Conservation (phyloP, 2,113 vertebrate genomes). For the Takifugu bimaculatus region DNA sequence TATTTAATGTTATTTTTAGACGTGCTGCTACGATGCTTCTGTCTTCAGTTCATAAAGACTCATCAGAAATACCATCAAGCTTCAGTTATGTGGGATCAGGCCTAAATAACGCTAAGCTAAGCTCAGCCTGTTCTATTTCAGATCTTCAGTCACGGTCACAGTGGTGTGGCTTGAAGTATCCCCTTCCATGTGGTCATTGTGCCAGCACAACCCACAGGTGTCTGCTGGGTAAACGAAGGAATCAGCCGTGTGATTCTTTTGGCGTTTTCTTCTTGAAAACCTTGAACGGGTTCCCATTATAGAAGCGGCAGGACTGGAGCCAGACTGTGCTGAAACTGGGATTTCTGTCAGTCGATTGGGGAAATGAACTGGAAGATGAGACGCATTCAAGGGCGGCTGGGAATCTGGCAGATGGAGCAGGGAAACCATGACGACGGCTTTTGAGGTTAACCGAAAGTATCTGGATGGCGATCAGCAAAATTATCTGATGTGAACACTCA, state of each 20-base stretch:
- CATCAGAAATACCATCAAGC: too few relatives aligned
- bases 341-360: not conserved
- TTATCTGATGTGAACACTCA: not conserved
- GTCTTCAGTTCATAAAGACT: too few relatives aligned
- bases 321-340: not conserved
- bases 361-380: constrained; percentile 6
- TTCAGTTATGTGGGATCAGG: too few relatives aligned
- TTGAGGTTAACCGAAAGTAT: constrained; percentile 16
- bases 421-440: constrained; percentile 16
- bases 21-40: too few relatives aligned
- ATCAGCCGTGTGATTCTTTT: constrained; percentile 13
- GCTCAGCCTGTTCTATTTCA: too few relatives aligned
- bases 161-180: too few relatives aligned
- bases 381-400: constrained; percentile 13
- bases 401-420: constrained; percentile 1
- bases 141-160: too few relatives aligned
- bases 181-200: too few relatives aligned
- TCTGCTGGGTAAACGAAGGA: constrained; percentile 8
- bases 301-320: not conserved
- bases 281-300: constrained; percentile 22
- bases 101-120: too few relatives aligned
- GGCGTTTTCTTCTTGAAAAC: constrained; percentile 24
- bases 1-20: too few relatives aligned
- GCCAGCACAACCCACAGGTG: constrained; percentile 14
- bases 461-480: not conserved